These are phyloP conservation scores for Agrypnus murinus DNA, from an alignment of 2,888 invertebrate species.

Conservation along the genomic window DNA sequence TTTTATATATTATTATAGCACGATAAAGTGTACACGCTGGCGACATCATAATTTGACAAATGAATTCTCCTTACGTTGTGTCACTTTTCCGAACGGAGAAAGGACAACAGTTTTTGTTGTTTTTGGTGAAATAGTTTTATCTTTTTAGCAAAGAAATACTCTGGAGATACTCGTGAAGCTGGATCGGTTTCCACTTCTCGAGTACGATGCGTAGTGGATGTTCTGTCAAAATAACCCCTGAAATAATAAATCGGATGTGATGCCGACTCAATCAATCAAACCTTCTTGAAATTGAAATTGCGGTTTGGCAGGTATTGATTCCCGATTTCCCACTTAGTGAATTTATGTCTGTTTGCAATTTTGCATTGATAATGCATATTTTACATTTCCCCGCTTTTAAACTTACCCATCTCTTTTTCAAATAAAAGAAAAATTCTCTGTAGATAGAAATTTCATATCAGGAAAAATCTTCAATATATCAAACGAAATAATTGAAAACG, in stretches of 20 bases:
- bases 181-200: constrained; percentile 34
- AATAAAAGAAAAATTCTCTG: background rate
- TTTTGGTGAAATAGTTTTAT: constrained; percentile 33
- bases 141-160: constrained; percentile 30
- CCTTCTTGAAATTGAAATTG: constrained; percentile 54
- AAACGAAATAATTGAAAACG: constrained; percentile 3
- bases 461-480: background rate
- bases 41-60: constrained; percentile 40
- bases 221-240: constrained; percentile 54
- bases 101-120: constrained; percentile 31
- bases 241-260: constrained; percentile 55
- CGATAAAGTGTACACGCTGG: constrained; percentile 33
- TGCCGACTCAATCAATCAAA: constrained; percentile 54
- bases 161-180: constrained; percentile 23
- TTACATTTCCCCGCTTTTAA: background rate
- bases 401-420: background rate
- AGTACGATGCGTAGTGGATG: constrained; percentile 35
- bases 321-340: constrained; percentile 50
- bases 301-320: constrained; percentile 54
- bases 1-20: constrained; percentile 42
- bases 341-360: constrained; percentile 47
- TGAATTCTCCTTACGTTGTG: constrained; percentile 35
- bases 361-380: constrained; percentile 25
- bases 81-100: constrained; percentile 22
- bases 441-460: background rate